Evolutionary conservation across 2,113 vertebrate genomes (phyloP), one percentile per base, ranked within the genome.

Genomic region (Hippopotamus amphibius): DNA sequence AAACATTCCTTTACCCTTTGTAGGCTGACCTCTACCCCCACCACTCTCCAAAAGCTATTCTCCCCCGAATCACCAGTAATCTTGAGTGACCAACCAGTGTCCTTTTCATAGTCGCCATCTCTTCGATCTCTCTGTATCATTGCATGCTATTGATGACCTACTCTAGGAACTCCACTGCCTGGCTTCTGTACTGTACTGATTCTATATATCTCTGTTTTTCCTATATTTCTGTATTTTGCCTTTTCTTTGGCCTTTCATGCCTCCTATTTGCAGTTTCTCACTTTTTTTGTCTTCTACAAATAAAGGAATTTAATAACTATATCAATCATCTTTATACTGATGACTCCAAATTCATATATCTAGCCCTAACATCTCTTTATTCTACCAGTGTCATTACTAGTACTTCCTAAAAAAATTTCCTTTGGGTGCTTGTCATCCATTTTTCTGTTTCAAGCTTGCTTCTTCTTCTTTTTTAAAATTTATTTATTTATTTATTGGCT

Each of bases 321-420:
- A 61, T n/a, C 24, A 71, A 3, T 83, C 28, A 63, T 87, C n/a
- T 66, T 87, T 22, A 66, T 93, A 33, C 13, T 88, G 30, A 33
- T 84, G 65, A 79, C 74, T 97, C 63, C 33, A 76, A 53, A 71
- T 96, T 46, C 41, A 80, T 80, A 72, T 89, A n/a, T 46, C 11
- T 33, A 80, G 19, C 30, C 41, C 37, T 93, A 72, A 71, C 4
- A 82, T 86, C 33, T 93, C 19, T 81, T 79, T 65, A 37, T 72
- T 92, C 15, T 79, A 50, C 53, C 28, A 69, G 37, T 82, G 43
- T 96, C n/a, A 74, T 83, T 92, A 92, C n/a, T 9, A 83, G 11
- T 83, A 24, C 50, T 87, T 95, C 21, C 37, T 90, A 55, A 87
- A 86, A 85, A 11, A 37, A 33, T 21, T 77, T 71, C 24, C 26